These are phyloP conservation scores for Acipenser oxyrinchus DNA, from an alignment of 2,797 vertebrate genomes.

Conservation along the genomic window DNA sequence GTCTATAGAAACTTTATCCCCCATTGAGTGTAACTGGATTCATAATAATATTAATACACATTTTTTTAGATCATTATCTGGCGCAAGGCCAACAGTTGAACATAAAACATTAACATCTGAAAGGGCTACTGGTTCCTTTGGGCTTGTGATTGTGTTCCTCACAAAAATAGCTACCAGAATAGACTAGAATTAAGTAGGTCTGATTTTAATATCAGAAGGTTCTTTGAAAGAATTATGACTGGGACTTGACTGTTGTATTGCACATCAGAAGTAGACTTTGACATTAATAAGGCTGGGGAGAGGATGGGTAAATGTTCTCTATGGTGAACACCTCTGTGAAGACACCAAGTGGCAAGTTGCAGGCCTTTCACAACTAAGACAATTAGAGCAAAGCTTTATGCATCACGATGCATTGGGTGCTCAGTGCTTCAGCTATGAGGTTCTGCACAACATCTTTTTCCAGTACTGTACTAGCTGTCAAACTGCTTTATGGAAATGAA, in stretches of 20 bases:
- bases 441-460: not conserved
- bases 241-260: conserved; percentile 36
- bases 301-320: not conserved
- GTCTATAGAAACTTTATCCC: conserved; percentile 42
- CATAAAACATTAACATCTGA: conserved; percentile 56
- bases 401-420: not conserved
- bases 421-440: no score
- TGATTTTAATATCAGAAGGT: conserved; percentile 52
- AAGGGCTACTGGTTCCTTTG: conserved; percentile 47
- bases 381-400: not conserved
- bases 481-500: not conserved
- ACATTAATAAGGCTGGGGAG: conserved; percentile 30
- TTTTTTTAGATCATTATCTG: conserved; percentile 51
- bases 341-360: not conserved
- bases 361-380: not conserved
- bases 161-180: conserved; percentile 46
- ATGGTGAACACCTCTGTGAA: not conserved
- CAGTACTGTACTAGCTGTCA: not conserved
- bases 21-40: conserved; percentile 43
- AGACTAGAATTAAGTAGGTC: conserved; percentile 54
- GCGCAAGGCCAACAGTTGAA: conserved; percentile 40
- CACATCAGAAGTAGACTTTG: conserved; percentile 37
- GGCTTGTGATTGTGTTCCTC: conserved; percentile 56
- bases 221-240: conserved; percentile 61
- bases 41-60: conserved; percentile 58